Conservation (phyloP, 2,888 invertebrate genomes). For the Xestia xanthographa region DNA sequence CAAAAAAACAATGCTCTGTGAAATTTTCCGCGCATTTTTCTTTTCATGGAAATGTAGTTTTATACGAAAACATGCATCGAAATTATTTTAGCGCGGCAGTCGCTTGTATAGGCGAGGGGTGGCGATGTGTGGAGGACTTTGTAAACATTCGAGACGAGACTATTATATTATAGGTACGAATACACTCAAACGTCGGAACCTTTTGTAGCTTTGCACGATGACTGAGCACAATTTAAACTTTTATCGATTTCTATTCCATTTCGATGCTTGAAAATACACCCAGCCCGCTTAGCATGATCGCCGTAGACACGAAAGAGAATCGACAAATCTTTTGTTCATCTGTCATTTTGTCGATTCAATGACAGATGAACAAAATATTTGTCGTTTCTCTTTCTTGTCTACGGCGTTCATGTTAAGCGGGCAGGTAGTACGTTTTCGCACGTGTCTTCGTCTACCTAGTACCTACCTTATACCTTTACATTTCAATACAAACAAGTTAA, state of each 20-base stretch:
- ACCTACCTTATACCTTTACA: conserved; percentile 14
- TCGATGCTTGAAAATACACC: conserved; percentile 28
- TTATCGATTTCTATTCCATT: conserved; percentile 56
- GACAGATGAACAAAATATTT: too few species aligned
- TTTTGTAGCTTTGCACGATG: conserved; percentile 65
- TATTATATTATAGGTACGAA: conserved; percentile 69
- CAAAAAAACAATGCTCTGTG: conserved; percentile 49
- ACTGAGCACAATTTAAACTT: conserved; percentile 65
- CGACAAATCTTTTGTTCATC: too few species aligned
- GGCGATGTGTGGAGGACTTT: conserved; percentile 76
- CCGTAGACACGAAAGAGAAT: too few species aligned
- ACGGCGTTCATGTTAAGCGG: too few species aligned
- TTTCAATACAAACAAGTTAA: conserved; percentile 42
- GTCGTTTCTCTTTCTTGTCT: too few species aligned
- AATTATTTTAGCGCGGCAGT: conserved; percentile 71
- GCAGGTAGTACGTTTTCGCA: conserved; percentile 18
- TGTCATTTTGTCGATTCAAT: too few species aligned
- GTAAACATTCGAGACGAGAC: conserved; percentile 83
- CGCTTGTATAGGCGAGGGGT: conserved; percentile 68
- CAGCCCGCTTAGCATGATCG: too few species aligned
- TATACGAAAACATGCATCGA: conserved; percentile 69
- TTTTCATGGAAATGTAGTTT: conserved; percentile 64
- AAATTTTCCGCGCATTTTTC: conserved; percentile 47
- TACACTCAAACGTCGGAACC: conserved; percentile 70
- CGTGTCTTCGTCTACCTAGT: background rate